phyloP scores from a whole-genome alignment of 2,888 invertebrate genomes.

The Tenthredo livida region DNA sequence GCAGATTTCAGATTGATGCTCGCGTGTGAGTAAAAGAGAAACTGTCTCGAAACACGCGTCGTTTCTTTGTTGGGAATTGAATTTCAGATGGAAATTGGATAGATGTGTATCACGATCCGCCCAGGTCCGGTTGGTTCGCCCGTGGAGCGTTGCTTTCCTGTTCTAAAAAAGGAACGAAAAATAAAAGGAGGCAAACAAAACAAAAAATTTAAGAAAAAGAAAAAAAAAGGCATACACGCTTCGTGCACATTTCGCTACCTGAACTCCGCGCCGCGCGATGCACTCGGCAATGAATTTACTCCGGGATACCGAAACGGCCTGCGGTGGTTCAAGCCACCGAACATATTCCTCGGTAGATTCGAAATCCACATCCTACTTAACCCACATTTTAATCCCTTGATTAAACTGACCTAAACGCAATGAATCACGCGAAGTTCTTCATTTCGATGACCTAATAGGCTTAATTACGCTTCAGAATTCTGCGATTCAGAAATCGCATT shows the following conservation, averaged over 20 bases:
- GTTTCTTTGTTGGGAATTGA: slow-evolving; percentile 45
- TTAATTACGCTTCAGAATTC: background rate
- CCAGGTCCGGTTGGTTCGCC: slow-evolving; percentile 38
- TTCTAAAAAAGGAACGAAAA: background rate
- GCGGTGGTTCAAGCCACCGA: background rate
- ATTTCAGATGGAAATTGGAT: slow-evolving; percentile 46
- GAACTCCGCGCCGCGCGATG: slow-evolving; percentile 26
- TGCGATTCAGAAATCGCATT: background rate
- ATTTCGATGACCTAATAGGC: slow-evolving; percentile 2
- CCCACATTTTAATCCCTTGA: background rate
- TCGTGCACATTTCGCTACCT: slow-evolving; percentile 40
- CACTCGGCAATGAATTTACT: slow-evolving; percentile 42
- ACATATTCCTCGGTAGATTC: background rate
- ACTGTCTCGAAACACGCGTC: slow-evolving; percentile 46
- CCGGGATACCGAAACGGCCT: background rate
- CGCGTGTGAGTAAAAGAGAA: slow-evolving; percentile 37
- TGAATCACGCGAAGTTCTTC: background rate
- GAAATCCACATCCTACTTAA: background rate
- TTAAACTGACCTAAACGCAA: background rate
- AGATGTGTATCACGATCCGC: slow-evolving; percentile 43
- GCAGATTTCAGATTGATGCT: slow-evolving; percentile 4
- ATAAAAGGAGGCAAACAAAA: background rate
- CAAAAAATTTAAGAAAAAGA: background rate
- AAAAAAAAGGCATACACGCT: slow-evolving; percentile 23
- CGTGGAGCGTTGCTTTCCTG: slow-evolving; percentile 29